These are phyloP conservation scores for Tribolium madens DNA, from an alignment of 1,140 invertebrate genomes.

Conservation along the genomic window DNA sequence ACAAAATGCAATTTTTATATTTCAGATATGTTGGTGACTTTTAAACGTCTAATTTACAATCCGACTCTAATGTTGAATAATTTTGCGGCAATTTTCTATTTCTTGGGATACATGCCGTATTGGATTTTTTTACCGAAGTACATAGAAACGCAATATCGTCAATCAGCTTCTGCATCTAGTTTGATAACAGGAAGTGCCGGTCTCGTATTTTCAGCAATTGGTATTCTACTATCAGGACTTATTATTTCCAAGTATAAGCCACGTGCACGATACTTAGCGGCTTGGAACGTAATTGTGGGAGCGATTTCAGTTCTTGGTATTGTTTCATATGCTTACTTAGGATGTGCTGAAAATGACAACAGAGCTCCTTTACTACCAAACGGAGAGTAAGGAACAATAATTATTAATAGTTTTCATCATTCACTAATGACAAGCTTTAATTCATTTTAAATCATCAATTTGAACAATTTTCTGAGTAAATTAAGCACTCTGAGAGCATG, in stretches of 20 bases:
- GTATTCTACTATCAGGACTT: conserved; percentile 76
- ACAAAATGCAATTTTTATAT: background rate
- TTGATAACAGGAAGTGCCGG: conserved; percentile 79
- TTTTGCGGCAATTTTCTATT: conserved; percentile 76
- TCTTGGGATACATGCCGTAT: conserved; percentile 80
- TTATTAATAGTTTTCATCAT: background rate
- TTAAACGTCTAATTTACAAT: conserved; percentile 74
- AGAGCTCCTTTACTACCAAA: conserved; percentile 67
- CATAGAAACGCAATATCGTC: conserved; percentile 80
- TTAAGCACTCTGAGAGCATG: background rate
- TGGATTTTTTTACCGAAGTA: conserved; percentile 84
- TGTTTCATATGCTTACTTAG: conserved; percentile 77
- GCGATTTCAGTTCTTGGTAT: conserved; percentile 74
- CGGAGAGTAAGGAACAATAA: conserved; percentile 62
- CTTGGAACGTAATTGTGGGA: conserved; percentile 80
- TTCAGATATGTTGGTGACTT: conserved; percentile 73
- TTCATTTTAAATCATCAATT: no score
- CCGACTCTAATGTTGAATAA: conserved; percentile 78
- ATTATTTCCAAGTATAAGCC: conserved; percentile 79
- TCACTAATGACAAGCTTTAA: background rate
- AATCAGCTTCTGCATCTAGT: conserved; percentile 77
- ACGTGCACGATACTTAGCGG: conserved; percentile 75
- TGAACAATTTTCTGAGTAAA: no score
- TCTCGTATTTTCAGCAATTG: conserved; percentile 78
- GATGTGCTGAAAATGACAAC: conserved; percentile 73